These are phyloP conservation scores for Megaceryle torquata DNA, from an alignment of 2,113 vertebrate genomes.

Conservation along the genomic window DNA sequence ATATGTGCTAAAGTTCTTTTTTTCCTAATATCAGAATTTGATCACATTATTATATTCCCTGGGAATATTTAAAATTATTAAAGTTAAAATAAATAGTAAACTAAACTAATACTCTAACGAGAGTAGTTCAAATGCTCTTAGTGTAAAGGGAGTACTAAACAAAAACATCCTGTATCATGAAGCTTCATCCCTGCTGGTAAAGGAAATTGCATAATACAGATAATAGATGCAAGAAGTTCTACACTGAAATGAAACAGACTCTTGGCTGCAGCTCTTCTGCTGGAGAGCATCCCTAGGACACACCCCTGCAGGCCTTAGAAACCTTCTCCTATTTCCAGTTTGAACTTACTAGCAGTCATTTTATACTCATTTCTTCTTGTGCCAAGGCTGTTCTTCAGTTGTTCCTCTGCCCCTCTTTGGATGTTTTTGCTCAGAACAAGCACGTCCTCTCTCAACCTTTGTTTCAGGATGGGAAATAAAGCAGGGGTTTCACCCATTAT, in stretches of 20 bases:
- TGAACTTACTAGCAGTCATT: neutral
- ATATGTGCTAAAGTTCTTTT: neutral
- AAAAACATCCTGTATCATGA: neutral
- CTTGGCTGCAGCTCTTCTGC: neutral
- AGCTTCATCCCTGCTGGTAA: neutral
- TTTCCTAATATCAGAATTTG: neutral
- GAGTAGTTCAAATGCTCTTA: neutral
- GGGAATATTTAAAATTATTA: neutral
- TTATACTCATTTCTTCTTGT: neutral
- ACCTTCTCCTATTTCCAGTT: neutral
- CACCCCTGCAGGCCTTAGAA: neutral
- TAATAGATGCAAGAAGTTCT: slow-evolving; percentile 1
- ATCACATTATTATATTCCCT: neutral
- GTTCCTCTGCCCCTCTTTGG: neutral
- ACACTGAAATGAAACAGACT: neutral
- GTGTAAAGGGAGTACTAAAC: neutral
- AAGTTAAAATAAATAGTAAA: neutral
- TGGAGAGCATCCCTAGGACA: neutral
- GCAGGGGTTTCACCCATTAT: neutral
- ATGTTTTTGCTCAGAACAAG: neutral
- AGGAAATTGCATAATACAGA: neutral
- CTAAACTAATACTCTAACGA: neutral
- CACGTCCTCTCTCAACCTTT: neutral
- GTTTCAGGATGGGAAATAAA: fast-evolving
- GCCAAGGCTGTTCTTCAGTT: neutral